phyloP scores from a whole-genome alignment of 2,888 invertebrate species.

The Eumacrocentrus americanus region DNA sequence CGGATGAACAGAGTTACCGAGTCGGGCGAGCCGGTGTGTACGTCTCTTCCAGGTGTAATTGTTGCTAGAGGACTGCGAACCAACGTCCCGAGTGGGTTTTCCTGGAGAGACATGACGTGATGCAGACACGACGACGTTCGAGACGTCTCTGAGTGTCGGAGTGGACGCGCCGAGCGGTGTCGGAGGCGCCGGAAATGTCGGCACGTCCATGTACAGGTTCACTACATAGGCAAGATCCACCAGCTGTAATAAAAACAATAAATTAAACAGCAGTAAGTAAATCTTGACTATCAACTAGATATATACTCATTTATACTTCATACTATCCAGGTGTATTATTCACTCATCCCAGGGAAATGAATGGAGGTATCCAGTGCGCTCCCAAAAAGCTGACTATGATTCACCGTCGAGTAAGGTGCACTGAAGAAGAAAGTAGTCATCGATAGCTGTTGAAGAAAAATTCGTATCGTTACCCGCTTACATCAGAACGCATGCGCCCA shows the following conservation, averaged over 20 bases:
- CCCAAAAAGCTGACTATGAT: not conserved
- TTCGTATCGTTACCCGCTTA: not conserved
- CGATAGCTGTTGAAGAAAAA: not conserved
- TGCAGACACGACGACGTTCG: conserved; percentile 37
- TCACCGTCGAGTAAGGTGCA: not conserved
- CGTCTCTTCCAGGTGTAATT: conserved; percentile 30
- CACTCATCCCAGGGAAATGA: not conserved
- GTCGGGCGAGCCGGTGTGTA: conserved; percentile 32
- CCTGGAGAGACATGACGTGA: not conserved
- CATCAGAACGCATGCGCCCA: not conserved
- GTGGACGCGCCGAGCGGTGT: conserved; percentile 37
- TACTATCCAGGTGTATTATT: not conserved
- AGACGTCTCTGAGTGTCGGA: conserved; percentile 42
- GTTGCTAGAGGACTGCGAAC: conserved; percentile 26
- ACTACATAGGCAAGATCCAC: too few relatives aligned
- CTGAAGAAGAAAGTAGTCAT: not conserved
- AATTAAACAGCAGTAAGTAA: not conserved
- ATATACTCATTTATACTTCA: too few relatives aligned
- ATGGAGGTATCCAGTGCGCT: not conserved
- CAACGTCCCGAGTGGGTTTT: conserved; percentile 29
- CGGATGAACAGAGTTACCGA: conserved; percentile 45
- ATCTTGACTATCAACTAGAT: too few relatives aligned
- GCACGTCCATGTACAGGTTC: conserved; percentile 49
- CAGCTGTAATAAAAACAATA: too few relatives aligned
- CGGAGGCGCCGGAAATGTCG: conserved; percentile 55